These are phyloP conservation scores for Hycleus cichorii DNA, from an alignment of 1,140 invertebrate genomes.

Conservation along the genomic window DNA sequence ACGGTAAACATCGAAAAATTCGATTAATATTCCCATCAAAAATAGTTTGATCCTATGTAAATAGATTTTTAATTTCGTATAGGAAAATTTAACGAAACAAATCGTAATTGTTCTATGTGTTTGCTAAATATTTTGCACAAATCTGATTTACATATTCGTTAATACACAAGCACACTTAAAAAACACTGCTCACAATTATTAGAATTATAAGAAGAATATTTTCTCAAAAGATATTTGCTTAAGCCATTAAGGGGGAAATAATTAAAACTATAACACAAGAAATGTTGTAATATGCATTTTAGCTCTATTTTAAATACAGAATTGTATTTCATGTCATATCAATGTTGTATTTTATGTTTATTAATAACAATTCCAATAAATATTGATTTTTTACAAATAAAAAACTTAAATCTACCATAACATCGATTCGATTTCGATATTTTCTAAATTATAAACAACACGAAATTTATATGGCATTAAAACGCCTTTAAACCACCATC, in stretches of 20 bases:
- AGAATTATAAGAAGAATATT: conserved; percentile 7
- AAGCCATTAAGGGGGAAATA: conserved; percentile 5
- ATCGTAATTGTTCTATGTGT: conserved; percentile 6
- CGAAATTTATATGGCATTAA: conserved; percentile 12
- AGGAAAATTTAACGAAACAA: conserved; percentile 3
- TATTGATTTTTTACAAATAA: conserved; percentile 11
- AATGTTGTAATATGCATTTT: conserved; percentile 21
- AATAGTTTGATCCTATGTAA: neutral
- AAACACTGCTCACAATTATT: conserved; percentile 17
- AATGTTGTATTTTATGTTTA: conserved; percentile 24
- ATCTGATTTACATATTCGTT: neutral
- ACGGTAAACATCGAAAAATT: too few species aligned
- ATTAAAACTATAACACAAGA: conserved; percentile 16
- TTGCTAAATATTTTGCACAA: neutral
- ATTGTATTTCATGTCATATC: conserved; percentile 34
- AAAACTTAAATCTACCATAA: conserved; percentile 27
- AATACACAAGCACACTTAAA: too few species aligned
- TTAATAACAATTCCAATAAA: conserved; percentile 18
- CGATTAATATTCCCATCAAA: neutral
- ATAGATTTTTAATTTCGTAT: neutral
- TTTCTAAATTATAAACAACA: conserved; percentile 22
- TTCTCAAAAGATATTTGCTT: too few species aligned
- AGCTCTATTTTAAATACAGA: conserved; percentile 33
- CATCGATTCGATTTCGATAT: conserved; percentile 34
- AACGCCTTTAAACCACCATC: conserved; percentile 29